phyloP scores from a whole-genome alignment of 1,140 invertebrate species.

The Scylla paramamosain region DNA sequence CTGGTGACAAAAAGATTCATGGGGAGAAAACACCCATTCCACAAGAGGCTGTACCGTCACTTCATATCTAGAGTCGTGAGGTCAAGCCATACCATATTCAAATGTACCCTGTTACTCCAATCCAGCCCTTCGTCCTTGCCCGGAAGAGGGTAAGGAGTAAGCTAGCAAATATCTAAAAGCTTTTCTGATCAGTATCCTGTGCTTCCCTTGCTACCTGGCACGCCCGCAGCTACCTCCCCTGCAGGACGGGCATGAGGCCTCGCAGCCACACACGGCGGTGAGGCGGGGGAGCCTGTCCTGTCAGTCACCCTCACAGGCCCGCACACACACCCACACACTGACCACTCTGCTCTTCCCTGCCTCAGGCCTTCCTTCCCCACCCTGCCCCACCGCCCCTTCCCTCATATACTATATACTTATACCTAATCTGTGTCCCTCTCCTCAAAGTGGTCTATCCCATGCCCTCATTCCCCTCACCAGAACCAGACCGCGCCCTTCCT shows the following conservation, averaged over 20 bases:
- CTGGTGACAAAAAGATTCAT: no score
- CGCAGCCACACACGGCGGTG: background rate
- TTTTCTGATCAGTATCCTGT: no score
- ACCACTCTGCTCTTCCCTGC: background rate
- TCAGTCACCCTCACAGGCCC: background rate
- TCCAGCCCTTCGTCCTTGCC: no score
- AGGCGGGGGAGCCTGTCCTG: background rate
- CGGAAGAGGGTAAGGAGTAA: no score
- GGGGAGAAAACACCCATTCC: no score
- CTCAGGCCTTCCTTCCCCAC: background rate
- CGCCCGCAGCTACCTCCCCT: no score
- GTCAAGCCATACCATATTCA: no score
- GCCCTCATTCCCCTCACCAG: background rate
- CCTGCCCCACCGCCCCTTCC: background rate
- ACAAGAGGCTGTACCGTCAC: no score
- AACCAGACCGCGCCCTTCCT: background rate
- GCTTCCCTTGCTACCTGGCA: no score
- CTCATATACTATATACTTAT: background rate
- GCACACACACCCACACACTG: background rate
- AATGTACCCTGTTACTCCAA: no score
- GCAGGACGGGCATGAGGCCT: background rate
- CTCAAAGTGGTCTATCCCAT: background rate
- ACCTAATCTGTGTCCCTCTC: background rate
- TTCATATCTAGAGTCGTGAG: no score
- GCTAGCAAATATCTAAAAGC: no score